Evolutionary conservation across 2,797 vertebrate genomes (phyloP).

Genomic region (Gobio occitaniae): DNA sequence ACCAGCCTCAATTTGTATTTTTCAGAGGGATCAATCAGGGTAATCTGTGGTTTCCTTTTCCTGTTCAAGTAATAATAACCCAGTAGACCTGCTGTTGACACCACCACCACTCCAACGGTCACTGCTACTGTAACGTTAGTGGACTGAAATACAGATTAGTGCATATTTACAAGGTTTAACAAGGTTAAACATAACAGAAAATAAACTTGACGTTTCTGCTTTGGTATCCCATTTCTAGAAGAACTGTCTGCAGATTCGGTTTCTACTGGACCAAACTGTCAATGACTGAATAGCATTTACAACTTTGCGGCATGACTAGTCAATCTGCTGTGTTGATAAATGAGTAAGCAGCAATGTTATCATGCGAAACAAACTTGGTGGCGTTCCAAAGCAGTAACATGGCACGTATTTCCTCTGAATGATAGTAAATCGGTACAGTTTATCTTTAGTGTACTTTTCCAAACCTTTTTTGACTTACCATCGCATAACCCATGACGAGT

Average conservation of each 20-base stretch:
- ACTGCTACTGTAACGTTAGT: slow-evolving; percentile 64
- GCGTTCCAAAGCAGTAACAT: slow-evolving; percentile 3
- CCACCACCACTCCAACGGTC: slow-evolving; percentile 72
- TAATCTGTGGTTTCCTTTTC: slow-evolving; percentile 69
- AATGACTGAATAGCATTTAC: not conserved
- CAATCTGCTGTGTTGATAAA: not conserved
- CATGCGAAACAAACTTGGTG: slow-evolving; percentile 12
- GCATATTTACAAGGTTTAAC: not conserved
- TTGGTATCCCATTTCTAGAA: not conserved
- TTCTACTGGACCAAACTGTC: not conserved
- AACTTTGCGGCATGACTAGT: not conserved
- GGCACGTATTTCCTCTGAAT: not conserved
- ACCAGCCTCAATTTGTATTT: slow-evolving; percentile 77
- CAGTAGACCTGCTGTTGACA: slow-evolving; percentile 71
- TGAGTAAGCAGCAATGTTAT: not conserved
- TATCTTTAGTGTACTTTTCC: not conserved
- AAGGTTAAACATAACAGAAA: not conserved
- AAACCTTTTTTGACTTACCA: slow-evolving; percentile 50
- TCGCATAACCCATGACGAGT: slow-evolving; percentile 48
- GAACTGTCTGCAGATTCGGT: not conserved
- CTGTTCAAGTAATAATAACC: slow-evolving; percentile 69
- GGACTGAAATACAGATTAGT: slow-evolving; percentile 59
- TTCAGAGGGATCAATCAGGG: slow-evolving; percentile 73
- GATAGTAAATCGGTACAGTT: not conserved
- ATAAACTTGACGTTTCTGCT: slow-evolving; percentile 23